Evolutionary conservation across 2,888 invertebrate species (phyloP).

Genomic region (Xestia c-nigrum): DNA sequence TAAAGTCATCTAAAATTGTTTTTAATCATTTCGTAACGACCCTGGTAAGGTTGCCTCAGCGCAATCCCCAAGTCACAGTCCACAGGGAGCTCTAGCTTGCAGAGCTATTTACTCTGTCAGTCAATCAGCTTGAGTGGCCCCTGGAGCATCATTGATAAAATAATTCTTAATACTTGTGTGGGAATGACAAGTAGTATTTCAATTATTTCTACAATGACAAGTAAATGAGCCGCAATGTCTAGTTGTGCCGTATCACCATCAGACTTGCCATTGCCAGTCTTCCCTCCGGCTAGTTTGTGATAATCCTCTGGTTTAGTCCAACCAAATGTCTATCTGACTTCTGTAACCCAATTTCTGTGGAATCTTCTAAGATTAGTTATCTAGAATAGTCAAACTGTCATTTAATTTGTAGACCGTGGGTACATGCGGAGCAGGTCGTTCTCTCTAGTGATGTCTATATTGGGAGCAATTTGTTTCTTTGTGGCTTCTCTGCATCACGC

Average conservation of each 20-base stretch:
- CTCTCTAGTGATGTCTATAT: constrained; percentile 54
- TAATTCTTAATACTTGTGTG: constrained; percentile 2
- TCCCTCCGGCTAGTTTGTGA: not conserved
- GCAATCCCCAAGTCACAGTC: not conserved
- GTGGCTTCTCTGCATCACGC: constrained; percentile 44
- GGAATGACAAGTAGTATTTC: constrained; percentile 14
- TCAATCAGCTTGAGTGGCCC: constrained; percentile 12
- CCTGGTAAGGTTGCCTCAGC: not conserved
- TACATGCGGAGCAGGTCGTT: constrained; percentile 6
- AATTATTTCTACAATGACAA: constrained; percentile 1
- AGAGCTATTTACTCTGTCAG: not conserved
- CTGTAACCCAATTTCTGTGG: not conserved
- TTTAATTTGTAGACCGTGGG: constrained; percentile 16
- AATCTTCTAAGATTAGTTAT: constrained; percentile 6
- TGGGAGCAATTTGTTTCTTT: constrained; percentile 58
- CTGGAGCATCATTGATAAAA: constrained; percentile 16
- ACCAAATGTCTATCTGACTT: not conserved
- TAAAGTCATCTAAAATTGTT: not conserved
- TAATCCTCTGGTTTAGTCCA: not conserved
- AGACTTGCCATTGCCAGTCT: no score
- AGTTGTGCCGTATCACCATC: not conserved
- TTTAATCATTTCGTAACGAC: not conserved
- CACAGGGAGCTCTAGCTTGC: not conserved
- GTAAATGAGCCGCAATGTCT: constrained; percentile 7
- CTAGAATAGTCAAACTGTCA: constrained; percentile 23